These are phyloP conservation scores for Orbicella faveolata DNA, from an alignment of 64 coral and sea anemone genomes.

Conservation along the genomic window DNA sequence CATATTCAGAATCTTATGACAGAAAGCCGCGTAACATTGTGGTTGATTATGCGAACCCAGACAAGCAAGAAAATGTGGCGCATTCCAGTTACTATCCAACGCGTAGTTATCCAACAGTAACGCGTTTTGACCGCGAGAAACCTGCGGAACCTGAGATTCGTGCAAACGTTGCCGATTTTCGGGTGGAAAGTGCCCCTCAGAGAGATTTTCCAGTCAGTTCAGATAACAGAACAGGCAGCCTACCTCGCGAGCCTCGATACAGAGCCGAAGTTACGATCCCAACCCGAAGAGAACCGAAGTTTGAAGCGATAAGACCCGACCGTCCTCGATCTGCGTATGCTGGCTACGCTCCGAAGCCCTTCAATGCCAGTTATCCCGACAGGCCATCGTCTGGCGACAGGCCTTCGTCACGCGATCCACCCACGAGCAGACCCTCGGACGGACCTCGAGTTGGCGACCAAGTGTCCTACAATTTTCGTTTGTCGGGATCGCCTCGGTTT, in stretches of 20 bases:
- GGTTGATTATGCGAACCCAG: conserved; percentile 62
- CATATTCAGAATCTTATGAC: conserved; percentile 37
- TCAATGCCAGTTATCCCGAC: conserved; percentile 13
- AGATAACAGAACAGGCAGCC: conserved; percentile 26
- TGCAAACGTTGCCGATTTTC: conserved; percentile 41
- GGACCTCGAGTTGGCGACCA: conserved; percentile 34
- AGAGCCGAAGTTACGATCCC: conserved; percentile 80
- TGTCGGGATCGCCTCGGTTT: conserved; percentile 48
- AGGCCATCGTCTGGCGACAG: conserved; percentile 9
- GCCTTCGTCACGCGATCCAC: conserved; percentile 17
- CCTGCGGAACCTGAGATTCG: conserved; percentile 53
- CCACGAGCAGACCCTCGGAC: conserved; percentile 17
- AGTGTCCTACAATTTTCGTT: conserved; percentile 48
- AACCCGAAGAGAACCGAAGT: conserved; percentile 43
- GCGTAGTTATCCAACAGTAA: conserved; percentile 31
- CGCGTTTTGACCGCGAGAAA: conserved; percentile 25
- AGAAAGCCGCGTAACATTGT: conserved; percentile 79
- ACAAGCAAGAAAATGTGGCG: conserved; percentile 41
- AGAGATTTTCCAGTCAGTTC: conserved; percentile 41
- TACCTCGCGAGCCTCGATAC: conserved; percentile 40
- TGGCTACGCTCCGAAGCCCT: conserved; percentile 75
- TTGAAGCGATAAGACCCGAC: conserved; percentile 41
- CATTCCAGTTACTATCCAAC: conserved; percentile 74
- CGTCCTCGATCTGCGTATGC: conserved; percentile 57
- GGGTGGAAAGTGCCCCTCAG: conserved; percentile 54